Percentiles rank a stretch among this genome's conserved stretches.
phyloP scores from a whole-genome alignment of 2,888 invertebrate genomes.

The Hydrotaea diabolus region DNA sequence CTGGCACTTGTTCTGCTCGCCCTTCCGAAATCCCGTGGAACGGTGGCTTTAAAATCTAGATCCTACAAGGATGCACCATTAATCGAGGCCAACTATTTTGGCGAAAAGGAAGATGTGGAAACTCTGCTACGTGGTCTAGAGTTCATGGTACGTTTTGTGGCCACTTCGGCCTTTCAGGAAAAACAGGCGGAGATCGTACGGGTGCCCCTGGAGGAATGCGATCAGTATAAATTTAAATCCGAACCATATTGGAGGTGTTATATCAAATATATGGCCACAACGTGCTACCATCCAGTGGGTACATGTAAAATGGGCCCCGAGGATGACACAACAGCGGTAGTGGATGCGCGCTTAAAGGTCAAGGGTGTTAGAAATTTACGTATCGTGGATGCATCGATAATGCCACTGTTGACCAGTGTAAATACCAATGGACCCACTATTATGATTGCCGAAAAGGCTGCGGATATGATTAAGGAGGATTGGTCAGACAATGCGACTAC shows the following conservation, averaged over 20 bases:
- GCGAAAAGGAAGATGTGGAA: constrained; percentile 82
- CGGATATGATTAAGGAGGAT: constrained; percentile 84
- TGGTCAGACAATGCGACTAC: no score
- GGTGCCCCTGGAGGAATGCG: constrained; percentile 69
- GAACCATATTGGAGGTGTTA: constrained; percentile 92
- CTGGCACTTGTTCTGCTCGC: constrained; percentile 79
- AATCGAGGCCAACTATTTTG: constrained; percentile 85
- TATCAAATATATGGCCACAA: constrained; percentile 88
- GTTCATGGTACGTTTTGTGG: constrained; percentile 78
- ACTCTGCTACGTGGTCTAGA: constrained; percentile 81
- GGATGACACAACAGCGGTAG: constrained; percentile 81
- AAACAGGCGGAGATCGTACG: constrained; percentile 73
- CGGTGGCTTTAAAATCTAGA: constrained; percentile 82
- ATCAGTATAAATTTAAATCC: constrained; percentile 71
- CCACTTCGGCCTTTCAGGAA: constrained; percentile 80
- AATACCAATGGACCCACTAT: constrained; percentile 85
- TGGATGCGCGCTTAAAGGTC: constrained; percentile 83
- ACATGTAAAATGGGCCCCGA: constrained; percentile 84
- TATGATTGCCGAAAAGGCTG: constrained; percentile 86
- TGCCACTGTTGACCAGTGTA: constrained; percentile 84
- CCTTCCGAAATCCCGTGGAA: constrained; percentile 83
- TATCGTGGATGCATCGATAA: constrained; percentile 85
- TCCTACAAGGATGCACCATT: constrained; percentile 84
- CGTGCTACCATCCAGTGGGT: constrained; percentile 88
- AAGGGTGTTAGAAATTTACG: constrained; percentile 82